phyloP scores from a whole-genome alignment of 1,140 invertebrate genomes.

The Papilio dardanus region DNA sequence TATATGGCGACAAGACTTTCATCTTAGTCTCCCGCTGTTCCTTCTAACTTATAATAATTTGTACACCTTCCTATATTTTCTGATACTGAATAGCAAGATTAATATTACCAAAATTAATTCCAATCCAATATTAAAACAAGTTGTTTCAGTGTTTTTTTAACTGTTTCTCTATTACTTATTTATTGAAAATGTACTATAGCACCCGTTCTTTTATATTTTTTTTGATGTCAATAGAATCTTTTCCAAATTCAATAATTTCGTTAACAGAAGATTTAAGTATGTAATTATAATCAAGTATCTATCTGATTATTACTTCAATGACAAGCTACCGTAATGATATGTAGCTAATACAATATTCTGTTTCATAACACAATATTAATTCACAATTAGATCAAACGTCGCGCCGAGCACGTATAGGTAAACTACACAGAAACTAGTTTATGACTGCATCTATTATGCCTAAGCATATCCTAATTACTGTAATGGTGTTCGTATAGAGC shows the following conservation, averaged over 20 bases:
- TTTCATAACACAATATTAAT: conserved; percentile 23
- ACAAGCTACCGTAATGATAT: not conserved
- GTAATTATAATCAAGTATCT: not conserved
- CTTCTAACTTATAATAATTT: conserved; percentile 38
- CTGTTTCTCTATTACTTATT: too few relatives aligned
- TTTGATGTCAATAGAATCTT: too few relatives aligned
- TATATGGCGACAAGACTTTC: conserved; percentile 53
- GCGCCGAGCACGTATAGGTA: conserved; percentile 24
- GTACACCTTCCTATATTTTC: not conserved
- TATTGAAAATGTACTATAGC: too few relatives aligned
- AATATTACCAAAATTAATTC: too few relatives aligned
- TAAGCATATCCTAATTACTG: conserved; percentile 73
- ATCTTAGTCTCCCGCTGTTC: conserved; percentile 59
- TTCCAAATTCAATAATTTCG: too few relatives aligned
- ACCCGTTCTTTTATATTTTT: too few relatives aligned
- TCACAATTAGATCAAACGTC: conserved; percentile 37
- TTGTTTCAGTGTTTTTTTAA: too few relatives aligned
- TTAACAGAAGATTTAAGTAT: too few relatives aligned
- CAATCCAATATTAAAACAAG: too few relatives aligned
- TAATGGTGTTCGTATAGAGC: conserved; percentile 62
- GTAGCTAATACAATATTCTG: conserved; percentile 4
- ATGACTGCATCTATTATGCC: conserved; percentile 66
- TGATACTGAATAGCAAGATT: too few relatives aligned
- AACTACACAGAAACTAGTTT: conserved; percentile 50
- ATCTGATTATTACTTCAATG: not conserved